phyloP scores from a whole-genome alignment of 2,113 vertebrate species.

The Casuarius casuarius region DNA sequence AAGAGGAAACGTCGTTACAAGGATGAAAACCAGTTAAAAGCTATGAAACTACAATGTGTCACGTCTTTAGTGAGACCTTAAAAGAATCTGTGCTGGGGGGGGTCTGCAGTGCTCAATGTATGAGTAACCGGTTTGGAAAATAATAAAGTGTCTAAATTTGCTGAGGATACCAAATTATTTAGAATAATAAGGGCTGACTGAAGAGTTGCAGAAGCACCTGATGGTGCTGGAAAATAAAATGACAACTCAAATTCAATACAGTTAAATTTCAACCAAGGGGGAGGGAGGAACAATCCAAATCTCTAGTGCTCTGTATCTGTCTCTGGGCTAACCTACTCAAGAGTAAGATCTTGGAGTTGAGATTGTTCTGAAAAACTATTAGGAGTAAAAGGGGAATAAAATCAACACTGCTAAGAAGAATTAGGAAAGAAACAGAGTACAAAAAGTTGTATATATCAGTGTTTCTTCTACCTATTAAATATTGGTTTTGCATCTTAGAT shows the following conservation, averaged over 20 bases:
- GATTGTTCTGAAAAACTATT: background rate
- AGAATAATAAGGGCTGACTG: background rate
- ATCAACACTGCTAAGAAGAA: background rate
- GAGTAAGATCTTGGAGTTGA: background rate
- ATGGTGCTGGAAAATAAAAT: background rate
- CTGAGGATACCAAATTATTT: background rate
- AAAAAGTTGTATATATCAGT: background rate
- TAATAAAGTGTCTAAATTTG: background rate
- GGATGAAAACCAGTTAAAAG: background rate
- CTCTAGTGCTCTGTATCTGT: background rate
- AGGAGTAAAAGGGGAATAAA: background rate
- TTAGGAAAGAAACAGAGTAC: background rate
- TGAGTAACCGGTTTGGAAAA: background rate
- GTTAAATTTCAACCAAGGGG: background rate
- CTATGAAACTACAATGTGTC: background rate
- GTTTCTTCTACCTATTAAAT: background rate
- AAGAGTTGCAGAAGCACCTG: background rate
- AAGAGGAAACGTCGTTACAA: background rate
- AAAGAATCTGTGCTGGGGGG: background rate
- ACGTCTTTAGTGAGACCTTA: background rate
- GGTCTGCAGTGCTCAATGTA: background rate
- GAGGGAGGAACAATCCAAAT: background rate
- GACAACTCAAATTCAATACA: background rate
- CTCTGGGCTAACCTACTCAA: background rate
- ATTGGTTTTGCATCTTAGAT: fast-evolving